phyloP scores from a whole-genome alignment of 2,888 invertebrate species.

The Physocephala rufipes region DNA sequence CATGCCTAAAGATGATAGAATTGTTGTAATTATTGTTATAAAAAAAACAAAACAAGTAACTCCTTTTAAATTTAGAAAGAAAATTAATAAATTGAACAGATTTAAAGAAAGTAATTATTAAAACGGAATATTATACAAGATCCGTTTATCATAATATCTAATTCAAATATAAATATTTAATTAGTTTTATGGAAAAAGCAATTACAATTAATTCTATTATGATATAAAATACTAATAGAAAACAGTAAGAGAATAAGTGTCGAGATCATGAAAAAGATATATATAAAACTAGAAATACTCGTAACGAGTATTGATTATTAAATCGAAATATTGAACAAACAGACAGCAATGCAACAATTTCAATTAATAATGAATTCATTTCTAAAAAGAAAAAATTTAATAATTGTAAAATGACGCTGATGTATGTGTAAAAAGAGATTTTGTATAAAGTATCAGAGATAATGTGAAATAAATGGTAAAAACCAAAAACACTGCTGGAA shows the following conservation, averaged over 20 bases:
- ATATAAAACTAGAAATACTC: conserved; percentile 7
- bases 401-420: conserved; percentile 32
- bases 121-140: conserved; percentile 34
- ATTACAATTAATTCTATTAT: not conserved
- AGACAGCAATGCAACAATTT: conserved; percentile 21
- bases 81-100: conserved; percentile 24
- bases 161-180: not conserved
- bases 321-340: conserved; percentile 12
- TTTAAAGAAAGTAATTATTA: conserved; percentile 14
- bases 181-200: not conserved
- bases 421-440: conserved; percentile 10
- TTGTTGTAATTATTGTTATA: conserved; percentile 8
- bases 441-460: conserved; percentile 36
- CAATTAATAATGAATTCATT: conserved; percentile 25
- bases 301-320: not conserved
- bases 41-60: conserved; percentile 42
- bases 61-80: conserved; percentile 35
- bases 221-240: not conserved
- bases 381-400: conserved; percentile 27
- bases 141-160: not conserved
- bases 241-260: not conserved
- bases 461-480: conserved; percentile 30
- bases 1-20: not conserved
- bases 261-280: not conserved
- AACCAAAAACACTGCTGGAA: conserved; percentile 5